A percentile compares a stretch with the other conserved stretches of the same genome.
These are phyloP conservation scores for Allophyes oxyacanthae DNA, from an alignment of 2,888 invertebrate genomes.

Conservation along the genomic window DNA sequence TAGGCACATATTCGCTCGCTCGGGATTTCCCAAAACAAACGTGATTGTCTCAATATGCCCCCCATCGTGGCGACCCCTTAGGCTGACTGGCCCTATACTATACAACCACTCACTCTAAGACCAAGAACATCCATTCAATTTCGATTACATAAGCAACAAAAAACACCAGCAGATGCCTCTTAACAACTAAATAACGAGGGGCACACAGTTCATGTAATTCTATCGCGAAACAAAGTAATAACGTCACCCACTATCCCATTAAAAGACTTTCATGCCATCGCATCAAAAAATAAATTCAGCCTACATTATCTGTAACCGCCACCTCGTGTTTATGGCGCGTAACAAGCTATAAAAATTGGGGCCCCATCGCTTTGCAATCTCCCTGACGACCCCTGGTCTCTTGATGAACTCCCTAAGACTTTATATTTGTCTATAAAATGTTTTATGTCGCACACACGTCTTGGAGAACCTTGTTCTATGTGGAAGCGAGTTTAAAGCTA, in stretches of 20 bases:
- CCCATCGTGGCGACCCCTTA: too few relatives aligned
- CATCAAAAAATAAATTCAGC: constrained; percentile 74
- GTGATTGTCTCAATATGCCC: too few relatives aligned
- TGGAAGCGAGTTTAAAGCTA: constrained; percentile 15
- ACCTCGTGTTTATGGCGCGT: constrained; percentile 84
- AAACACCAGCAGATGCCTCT: too few relatives aligned
- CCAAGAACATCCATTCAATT: too few relatives aligned
- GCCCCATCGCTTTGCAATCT: constrained; percentile 84
- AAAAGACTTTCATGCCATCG: constrained; percentile 75
- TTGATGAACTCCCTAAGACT: constrained; percentile 84
- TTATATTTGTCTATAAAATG: constrained; percentile 83
- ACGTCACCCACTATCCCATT: constrained; percentile 69
- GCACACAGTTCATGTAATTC: constrained; percentile 7
- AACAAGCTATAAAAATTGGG: constrained; percentile 87
- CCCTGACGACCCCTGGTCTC: constrained; percentile 71
- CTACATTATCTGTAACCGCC: constrained; percentile 79
- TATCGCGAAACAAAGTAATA: constrained; percentile 42
- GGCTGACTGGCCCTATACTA: too few relatives aligned
- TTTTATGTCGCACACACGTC: constrained; percentile 76
- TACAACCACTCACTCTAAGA: too few relatives aligned
- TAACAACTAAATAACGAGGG: background rate
- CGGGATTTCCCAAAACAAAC: too few relatives aligned
- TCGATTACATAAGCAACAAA: too few relatives aligned
- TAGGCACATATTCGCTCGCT: too few relatives aligned
- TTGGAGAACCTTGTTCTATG: constrained; percentile 11